Evolutionary conservation across 1,140 invertebrate genomes (phyloP), one percentile per base, ranked within the genome.

Genomic region (Megalopta genalis): DNA sequence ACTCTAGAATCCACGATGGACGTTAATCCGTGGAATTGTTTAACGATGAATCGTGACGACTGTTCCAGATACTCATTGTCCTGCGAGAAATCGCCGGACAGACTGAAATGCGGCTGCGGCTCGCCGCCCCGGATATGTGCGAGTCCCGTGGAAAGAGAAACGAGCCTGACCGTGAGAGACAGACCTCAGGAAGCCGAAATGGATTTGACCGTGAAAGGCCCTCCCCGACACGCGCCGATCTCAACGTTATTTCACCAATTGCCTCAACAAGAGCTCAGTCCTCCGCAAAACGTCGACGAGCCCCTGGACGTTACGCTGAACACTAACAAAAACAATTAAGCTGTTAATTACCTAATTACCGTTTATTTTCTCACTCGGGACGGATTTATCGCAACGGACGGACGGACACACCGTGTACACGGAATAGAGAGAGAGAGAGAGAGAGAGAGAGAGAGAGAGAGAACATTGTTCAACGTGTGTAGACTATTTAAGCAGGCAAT

Each of bases 271-370:
- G 89, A 91, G 74, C 79, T 89, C 18, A 90, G 90, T 80, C 90
- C 90, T 25, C 80, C 82, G 57, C 86, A 88, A 65, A 88, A 83
- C 18, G 84, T 91, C 39, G 92, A 93, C 62, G 91, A 93, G 66
- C 92, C 92, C 8, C 83, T 93, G 37, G 92, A 93, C 74, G 92
- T 92, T 49, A 93, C 90, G 32, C 88, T 93, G n/a, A 91, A 90
- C 39, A 88, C 88, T n/a, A 77, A 83, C 63, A 88, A 91, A 57
- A 91, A 90, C 57, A 88, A 90, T 71, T 90, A 82, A 87, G 16
- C 16, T 14, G 49, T 21, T 52, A 67, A 9, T 46, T 46, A 2
- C 9, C 42, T 10, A 14, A 12, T 46, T 14, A 46, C 10, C 42
- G 42, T 46, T 46, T 2, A 46, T 46, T 46, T 46, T 46, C 2